A percentile compares a stretch with the other conserved stretches of the same genome.
Evolutionary conservation across 1,140 invertebrate species (phyloP).

Genomic region (Drosophila arizonae): DNA sequence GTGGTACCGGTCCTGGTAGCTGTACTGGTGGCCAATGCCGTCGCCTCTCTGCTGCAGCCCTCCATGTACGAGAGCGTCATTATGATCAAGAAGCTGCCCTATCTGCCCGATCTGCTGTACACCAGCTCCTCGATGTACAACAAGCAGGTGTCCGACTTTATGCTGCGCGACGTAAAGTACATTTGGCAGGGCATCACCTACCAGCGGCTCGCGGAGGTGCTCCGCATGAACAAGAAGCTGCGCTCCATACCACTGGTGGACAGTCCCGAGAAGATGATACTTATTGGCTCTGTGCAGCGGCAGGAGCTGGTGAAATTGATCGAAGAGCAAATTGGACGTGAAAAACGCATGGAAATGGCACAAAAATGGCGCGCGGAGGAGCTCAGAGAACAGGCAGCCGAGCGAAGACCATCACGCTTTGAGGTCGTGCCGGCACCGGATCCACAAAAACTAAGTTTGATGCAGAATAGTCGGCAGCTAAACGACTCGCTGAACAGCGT

Average conservation of each 20-base stretch:
- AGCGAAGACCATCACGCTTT: constrained; percentile 86
- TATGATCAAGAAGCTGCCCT: constrained; percentile 97
- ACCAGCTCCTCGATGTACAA: constrained; percentile 91
- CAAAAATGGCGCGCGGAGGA: constrained; percentile 84
- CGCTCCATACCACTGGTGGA: constrained; percentile 96
- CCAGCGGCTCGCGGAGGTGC: constrained; percentile 90
- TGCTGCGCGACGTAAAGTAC: constrained; percentile 95
- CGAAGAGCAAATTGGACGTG: constrained; percentile 93
- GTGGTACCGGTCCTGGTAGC: constrained; percentile 98
- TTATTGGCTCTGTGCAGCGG: constrained; percentile 96
- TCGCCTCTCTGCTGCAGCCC: constrained; percentile 95
- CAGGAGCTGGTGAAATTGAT: constrained; percentile 94
- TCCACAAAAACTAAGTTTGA: constrained; percentile 92
- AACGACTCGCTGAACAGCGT: constrained; percentile 83
- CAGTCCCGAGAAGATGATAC: constrained; percentile 94
- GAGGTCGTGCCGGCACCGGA: constrained; percentile 86
- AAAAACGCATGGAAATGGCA: constrained; percentile 89
- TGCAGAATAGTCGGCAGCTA: constrained; percentile 92
- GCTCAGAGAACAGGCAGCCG: constrained; percentile 79
- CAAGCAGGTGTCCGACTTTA: constrained; percentile 97
- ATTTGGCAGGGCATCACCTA: constrained; percentile 97
- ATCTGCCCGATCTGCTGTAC: constrained; percentile 88
- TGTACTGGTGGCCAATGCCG: constrained; percentile 96
- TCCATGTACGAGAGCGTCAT: constrained; percentile 99
- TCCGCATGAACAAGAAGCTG: constrained; percentile 87